Evolutionary conservation across 2,888 invertebrate species (phyloP).

Genomic region (Rhagonycha lutea): DNA sequence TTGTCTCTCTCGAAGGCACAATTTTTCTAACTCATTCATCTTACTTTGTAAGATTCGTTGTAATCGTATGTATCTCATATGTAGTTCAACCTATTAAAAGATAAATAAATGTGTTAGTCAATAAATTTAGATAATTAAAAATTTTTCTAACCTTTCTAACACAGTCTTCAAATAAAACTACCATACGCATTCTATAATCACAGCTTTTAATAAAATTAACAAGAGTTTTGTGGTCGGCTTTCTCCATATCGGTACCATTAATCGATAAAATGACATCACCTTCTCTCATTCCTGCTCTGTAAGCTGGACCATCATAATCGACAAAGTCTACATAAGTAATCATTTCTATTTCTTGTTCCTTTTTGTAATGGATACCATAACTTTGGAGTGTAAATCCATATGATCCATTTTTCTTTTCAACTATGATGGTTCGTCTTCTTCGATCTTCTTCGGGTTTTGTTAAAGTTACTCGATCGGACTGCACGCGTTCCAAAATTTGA

Average conservation of each 20-base stretch:
- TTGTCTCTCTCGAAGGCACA: slow-evolving; percentile 80
- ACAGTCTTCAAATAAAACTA: slow-evolving; percentile 95
- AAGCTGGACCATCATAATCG: slow-evolving; percentile 90
- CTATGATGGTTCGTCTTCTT: slow-evolving; percentile 86
- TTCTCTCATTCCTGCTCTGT: slow-evolving; percentile 90
- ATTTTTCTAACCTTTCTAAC: slow-evolving; percentile 77
- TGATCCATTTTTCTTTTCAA: slow-evolving; percentile 86
- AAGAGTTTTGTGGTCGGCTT: slow-evolving; percentile 89
- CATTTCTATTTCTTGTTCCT: slow-evolving; percentile 92
- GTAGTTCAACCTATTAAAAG: slow-evolving; percentile 73
- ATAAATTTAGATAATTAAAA: neutral
- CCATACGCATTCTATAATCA: slow-evolving; percentile 91
- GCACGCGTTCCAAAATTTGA: slow-evolving; percentile 71
- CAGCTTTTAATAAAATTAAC: slow-evolving; percentile 91
- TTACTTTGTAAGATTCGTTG: slow-evolving; percentile 83
- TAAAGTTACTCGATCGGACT: slow-evolving; percentile 71
- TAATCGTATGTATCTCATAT: slow-evolving; percentile 89
- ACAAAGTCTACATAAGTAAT: slow-evolving; percentile 98
- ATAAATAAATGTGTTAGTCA: neutral
- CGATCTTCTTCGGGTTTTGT: slow-evolving; percentile 84
- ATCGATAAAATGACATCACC: slow-evolving; percentile 96
- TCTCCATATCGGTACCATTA: slow-evolving; percentile 94
- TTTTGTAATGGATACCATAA: slow-evolving; percentile 94
- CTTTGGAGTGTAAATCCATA: slow-evolving; percentile 97
- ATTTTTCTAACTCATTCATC: slow-evolving; percentile 81